These are phyloP conservation scores for Brachynemurus nebulosus DNA, from an alignment of 2,888 invertebrate species.

Conservation along the genomic window DNA sequence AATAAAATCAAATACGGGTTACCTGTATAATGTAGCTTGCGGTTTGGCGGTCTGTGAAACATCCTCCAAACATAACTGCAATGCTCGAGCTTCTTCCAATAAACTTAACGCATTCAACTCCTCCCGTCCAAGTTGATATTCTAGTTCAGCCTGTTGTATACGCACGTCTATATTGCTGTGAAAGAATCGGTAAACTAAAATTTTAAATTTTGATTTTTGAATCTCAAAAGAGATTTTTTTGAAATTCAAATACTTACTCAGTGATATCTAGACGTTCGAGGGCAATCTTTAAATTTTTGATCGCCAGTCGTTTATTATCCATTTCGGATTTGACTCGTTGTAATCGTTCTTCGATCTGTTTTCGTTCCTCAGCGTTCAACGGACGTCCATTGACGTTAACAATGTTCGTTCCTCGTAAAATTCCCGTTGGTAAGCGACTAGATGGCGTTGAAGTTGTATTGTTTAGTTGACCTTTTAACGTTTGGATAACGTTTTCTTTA, in stretches of 20 bases:
- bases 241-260: slow-evolving; percentile 48
- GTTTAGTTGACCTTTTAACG: slow-evolving; percentile 53
- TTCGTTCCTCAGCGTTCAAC: slow-evolving; percentile 39
- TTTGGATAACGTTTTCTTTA: slow-evolving; percentile 73
- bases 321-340: slow-evolving; percentile 48
- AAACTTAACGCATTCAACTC: slow-evolving; percentile 74
- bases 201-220: too few species aligned
- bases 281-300: slow-evolving; percentile 66
- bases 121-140: slow-evolving; percentile 77
- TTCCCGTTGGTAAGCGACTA: slow-evolving; percentile 30
- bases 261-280: slow-evolving; percentile 75
- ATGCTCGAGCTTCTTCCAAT: slow-evolving; percentile 67
- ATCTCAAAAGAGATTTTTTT: background rate
- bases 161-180: slow-evolving; percentile 75
- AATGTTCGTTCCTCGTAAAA: slow-evolving; percentile 22
- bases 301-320: slow-evolving; percentile 62
- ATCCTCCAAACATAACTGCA: slow-evolving; percentile 68
- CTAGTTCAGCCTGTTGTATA: slow-evolving; percentile 81
- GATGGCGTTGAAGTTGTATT: slow-evolving; percentile 45
- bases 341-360: slow-evolving; percentile 45
- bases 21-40: slow-evolving; percentile 46
- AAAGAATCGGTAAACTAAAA: too few species aligned
- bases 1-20: too few species aligned
- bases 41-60: slow-evolving; percentile 35
- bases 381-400: slow-evolving; percentile 25